These are phyloP conservation scores for Apis laboriosa DNA, from an alignment of 1,140 invertebrate species.

Conservation along the genomic window DNA sequence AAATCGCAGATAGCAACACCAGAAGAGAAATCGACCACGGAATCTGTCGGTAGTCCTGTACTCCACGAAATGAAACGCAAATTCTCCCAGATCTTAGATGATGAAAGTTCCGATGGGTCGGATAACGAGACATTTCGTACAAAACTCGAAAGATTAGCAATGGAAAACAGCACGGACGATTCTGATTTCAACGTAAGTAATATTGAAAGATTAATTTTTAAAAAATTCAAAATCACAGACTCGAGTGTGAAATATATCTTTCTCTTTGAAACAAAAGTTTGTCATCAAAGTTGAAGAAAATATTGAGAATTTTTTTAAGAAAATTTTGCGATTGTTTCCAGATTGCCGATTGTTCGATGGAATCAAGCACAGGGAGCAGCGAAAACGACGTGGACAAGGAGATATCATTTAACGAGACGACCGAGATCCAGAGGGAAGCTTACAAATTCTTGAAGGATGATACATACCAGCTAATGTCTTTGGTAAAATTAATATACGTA, in stretches of 20 bases:
- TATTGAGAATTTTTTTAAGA: too few species aligned
- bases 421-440: constrained; percentile 16
- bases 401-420: constrained; percentile 33
- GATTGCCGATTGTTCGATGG: neutral
- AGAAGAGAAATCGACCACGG: constrained; percentile 62
- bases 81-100: constrained; percentile 51
- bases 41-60: constrained; percentile 39
- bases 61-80: constrained; percentile 60
- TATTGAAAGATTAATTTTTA: neutral
- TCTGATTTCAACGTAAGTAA: constrained; percentile 68
- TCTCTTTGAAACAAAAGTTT: too few species aligned
- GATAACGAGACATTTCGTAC: constrained; percentile 56
- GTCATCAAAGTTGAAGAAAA: too few species aligned
- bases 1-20: constrained; percentile 39
- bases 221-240: neutral
- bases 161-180: constrained; percentile 61
- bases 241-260: neutral
- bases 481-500: constrained; percentile 10
- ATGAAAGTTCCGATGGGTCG: constrained; percentile 47
- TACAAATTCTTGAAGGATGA: neutral
- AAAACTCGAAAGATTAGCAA: constrained; percentile 63
- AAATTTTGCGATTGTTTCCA: constrained; percentile 3
- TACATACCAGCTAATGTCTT: fast-evolving
- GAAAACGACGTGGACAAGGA: neutral
- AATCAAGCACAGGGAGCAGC: constrained; percentile 4